Evolutionary conservation across 2,113 vertebrate genomes (phyloP).

Genomic region (Macroglossus sobrinus): DNA sequence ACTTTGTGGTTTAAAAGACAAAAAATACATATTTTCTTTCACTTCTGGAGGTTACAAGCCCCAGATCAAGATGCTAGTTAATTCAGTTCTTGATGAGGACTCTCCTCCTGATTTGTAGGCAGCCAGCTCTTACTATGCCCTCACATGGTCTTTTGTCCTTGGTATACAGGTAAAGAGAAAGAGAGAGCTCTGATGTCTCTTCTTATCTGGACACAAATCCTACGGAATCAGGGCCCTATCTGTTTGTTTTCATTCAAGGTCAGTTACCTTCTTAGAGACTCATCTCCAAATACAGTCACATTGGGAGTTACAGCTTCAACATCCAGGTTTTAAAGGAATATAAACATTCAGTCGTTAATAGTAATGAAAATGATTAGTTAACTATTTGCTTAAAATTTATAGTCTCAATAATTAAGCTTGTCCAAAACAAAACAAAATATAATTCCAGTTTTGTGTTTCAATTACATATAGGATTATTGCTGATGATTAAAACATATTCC

Average conservation of each 20-base stretch:
- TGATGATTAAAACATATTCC: neutral
- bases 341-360: neutral
- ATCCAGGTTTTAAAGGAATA: neutral
- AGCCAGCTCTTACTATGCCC: neutral
- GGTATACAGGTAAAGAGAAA: neutral
- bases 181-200: neutral
- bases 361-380: neutral
- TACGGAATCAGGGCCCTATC: too few relatives aligned
- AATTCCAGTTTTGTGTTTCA: neutral
- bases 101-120: neutral
- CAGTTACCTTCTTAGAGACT: neutral
- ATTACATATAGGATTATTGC: neutral
- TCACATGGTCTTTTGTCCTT: too few relatives aligned
- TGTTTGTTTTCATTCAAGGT: neutral
- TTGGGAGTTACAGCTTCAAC: rapidly evolving
- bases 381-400: neutral
- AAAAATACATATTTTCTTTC: neutral
- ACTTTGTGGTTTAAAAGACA: neutral
- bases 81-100: neutral
- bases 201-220: neutral
- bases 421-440: neutral
- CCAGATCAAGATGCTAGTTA: neutral
- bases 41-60: neutral
- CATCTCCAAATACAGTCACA: neutral
- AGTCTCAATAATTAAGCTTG: neutral